Conservation (phyloP, 2,113 vertebrate genomes). For the Hippopotamus amphibius region DNA sequence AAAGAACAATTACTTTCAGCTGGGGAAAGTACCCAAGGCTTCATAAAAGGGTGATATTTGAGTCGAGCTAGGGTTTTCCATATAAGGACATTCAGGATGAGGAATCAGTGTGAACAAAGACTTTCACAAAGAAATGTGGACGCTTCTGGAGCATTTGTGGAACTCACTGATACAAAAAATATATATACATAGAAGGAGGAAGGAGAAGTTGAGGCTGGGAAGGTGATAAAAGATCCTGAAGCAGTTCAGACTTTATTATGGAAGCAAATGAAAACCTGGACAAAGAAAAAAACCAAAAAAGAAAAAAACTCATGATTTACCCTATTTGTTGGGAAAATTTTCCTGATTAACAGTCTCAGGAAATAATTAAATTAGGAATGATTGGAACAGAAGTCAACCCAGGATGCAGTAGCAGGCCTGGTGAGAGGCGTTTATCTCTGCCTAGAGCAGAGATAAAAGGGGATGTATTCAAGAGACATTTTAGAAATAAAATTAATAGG, state of each 20-base stretch:
- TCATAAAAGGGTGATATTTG: background rate
- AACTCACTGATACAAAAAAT: background rate
- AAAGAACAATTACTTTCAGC: background rate
- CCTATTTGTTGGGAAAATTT: background rate
- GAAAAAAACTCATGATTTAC: background rate
- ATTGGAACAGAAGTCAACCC: background rate
- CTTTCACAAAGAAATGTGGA: constrained; percentile 19
- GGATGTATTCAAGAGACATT: background rate
- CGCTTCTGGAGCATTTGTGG: background rate
- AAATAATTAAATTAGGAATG: constrained; percentile 33
- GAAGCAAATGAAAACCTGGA: background rate
- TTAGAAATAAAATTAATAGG: constrained; percentile 45
- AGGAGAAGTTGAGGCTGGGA: background rate
- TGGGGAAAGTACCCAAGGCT: background rate
- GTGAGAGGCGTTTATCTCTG: background rate
- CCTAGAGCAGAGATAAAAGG: background rate
- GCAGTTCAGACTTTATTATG: background rate
- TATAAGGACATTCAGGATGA: background rate
- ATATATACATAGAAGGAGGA: background rate
- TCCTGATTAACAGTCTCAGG: background rate
- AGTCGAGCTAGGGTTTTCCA: constrained; percentile 30
- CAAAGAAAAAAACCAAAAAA: background rate
- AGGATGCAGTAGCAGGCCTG: background rate
- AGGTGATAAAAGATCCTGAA: background rate
- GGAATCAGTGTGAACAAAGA: background rate